phyloP scores from a whole-genome alignment of 2,113 vertebrate species.

The Tetrax tetrax region DNA sequence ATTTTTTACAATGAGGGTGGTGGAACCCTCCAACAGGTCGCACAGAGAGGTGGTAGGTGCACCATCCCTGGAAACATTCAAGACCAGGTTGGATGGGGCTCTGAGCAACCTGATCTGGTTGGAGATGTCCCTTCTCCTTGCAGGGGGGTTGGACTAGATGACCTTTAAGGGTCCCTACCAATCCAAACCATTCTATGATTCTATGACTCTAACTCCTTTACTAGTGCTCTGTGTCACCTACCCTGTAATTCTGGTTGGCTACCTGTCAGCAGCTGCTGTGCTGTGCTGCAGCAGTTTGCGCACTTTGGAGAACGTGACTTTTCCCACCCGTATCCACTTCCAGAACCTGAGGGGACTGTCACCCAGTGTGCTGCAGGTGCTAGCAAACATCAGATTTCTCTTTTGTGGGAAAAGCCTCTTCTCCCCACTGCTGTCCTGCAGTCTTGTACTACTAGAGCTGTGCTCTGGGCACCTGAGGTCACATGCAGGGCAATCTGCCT shows the following conservation, averaged over 20 bases:
- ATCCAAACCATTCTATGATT: too few relatives aligned
- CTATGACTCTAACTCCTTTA: background rate
- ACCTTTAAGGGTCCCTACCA: too few relatives aligned
- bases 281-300: background rate
- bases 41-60: too few relatives aligned
- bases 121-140: too few relatives aligned
- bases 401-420: background rate
- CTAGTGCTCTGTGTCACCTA: background rate
- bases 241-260: background rate
- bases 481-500: background rate
- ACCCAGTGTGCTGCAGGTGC: background rate
- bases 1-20: too few relatives aligned
- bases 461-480: background rate
- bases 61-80: too few relatives aligned
- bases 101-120: too few relatives aligned
- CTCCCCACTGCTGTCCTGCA: background rate
- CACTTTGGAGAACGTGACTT: background rate
- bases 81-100: too few relatives aligned
- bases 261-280: rapidly evolving
- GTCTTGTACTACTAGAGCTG: background rate
- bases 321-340: background rate
- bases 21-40: too few relatives aligned
- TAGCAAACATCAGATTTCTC: background rate
- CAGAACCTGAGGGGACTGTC: background rate
- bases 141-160: too few relatives aligned